Conservation (phyloP, 2,888 invertebrate species). For the Torymus aiolomorphi region DNA sequence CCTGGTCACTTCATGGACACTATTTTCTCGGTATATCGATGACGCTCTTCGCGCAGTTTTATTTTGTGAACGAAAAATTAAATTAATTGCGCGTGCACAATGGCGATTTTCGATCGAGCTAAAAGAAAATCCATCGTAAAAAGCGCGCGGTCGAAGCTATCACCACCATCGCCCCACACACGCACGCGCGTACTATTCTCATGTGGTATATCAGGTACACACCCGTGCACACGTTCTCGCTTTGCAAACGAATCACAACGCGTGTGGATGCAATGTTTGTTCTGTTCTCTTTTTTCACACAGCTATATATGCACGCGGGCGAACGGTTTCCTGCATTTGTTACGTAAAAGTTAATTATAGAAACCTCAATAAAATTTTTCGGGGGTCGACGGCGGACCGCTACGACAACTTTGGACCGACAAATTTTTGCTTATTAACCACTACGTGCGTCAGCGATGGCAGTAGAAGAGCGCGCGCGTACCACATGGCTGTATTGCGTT, state of each 20-base stretch:
- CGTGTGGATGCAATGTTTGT: background rate
- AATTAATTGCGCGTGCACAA: slow-evolving; percentile 1
- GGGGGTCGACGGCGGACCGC: too few species aligned
- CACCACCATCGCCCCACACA: too few species aligned
- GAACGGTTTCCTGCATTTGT: slow-evolving; percentile 24
- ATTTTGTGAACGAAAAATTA: background rate
- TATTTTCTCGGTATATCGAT: slow-evolving; percentile 15
- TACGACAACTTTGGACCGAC: slow-evolving; percentile 54
- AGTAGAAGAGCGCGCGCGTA: slow-evolving; percentile 38
- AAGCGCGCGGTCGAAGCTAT: too few species aligned
- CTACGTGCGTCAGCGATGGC: background rate
- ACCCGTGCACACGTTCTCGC: background rate
- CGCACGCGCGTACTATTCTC: too few species aligned
- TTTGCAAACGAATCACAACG: background rate
- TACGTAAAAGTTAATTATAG: slow-evolving; percentile 47
- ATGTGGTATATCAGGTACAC: background rate
- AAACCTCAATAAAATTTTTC: slow-evolving; percentile 45
- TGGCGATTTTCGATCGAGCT: background rate
- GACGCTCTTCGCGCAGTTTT: background rate
- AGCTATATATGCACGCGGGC: background rate
- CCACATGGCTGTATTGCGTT: slow-evolving; percentile 63
- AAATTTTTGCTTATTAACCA: slow-evolving; percentile 69
- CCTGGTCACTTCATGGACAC: too few species aligned
- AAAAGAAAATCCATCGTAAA: too few species aligned
- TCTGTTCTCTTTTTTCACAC: background rate